A percentile compares a stretch with the other conserved stretches of the same genome.
Evolutionary conservation across 2,888 invertebrate genomes (phyloP).

Genomic region (Nasonia oneida): DNA sequence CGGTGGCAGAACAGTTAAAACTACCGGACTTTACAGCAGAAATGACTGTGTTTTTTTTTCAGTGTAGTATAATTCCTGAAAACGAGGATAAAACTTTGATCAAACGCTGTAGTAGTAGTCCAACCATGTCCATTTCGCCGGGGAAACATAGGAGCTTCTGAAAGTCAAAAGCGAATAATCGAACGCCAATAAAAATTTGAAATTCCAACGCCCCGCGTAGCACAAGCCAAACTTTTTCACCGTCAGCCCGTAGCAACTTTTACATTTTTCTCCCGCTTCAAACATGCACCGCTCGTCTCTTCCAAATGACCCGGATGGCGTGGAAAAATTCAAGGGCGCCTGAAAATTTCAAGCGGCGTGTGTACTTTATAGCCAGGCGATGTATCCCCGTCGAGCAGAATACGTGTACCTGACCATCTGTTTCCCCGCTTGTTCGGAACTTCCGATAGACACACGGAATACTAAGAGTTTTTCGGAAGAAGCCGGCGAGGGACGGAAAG

Average conservation of each 20-base stretch:
- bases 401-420: neutral
- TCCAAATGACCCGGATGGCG: neutral
- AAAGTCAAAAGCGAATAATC: neutral
- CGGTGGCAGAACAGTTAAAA: too few relatives aligned
- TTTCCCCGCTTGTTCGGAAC: neutral
- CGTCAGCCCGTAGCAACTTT: neutral
- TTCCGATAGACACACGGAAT: constrained; percentile 1
- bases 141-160: neutral
- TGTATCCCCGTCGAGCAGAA: neutral
- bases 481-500: neutral
- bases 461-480: neutral
- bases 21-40: too few relatives aligned
- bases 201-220: neutral
- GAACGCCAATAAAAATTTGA: neutral
- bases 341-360: neutral
- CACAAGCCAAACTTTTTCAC: neutral
- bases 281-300: neutral
- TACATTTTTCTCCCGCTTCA: neutral
- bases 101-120: too few relatives aligned
- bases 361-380: neutral
- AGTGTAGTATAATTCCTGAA: too few relatives aligned
- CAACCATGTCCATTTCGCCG: too few relatives aligned
- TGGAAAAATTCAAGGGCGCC: neutral
- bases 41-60: too few relatives aligned
- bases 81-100: too few relatives aligned